Evolutionary conservation across 2,113 vertebrate species (phyloP).

Genomic region (Eublepharis macularius): DNA sequence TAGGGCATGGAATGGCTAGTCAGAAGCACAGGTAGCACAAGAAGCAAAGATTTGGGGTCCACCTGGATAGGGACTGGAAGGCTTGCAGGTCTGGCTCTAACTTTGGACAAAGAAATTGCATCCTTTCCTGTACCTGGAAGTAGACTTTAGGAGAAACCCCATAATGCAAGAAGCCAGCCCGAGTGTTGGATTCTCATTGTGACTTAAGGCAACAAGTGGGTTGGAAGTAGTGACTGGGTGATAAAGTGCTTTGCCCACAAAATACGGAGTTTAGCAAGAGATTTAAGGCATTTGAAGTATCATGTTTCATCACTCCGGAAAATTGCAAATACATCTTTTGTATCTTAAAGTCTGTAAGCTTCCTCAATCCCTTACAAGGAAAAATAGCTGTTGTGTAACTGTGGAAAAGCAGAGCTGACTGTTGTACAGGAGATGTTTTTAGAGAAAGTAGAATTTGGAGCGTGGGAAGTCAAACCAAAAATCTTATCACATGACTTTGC

Average conservation of each 20-base stretch:
- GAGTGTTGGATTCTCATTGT: not conserved
- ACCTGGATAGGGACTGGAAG: too few species aligned
- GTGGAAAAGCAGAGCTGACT: not conserved
- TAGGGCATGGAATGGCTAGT: too few species aligned
- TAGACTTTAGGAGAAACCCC: not conserved
- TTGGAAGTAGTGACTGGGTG: not conserved
- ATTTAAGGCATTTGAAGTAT: not conserved
- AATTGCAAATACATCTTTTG: fast-evolving
- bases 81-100: too few species aligned
- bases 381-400: not conserved
- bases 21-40: too few species aligned
- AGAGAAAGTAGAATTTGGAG: constrained; percentile 1
- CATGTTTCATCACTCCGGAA: not conserved
- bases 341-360: not conserved
- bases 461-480: not conserved
- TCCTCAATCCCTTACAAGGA: not conserved
- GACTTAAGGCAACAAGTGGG: not conserved
- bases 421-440: fast-evolving
- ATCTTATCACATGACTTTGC: not conserved
- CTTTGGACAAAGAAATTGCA: too few species aligned
- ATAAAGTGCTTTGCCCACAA: fast-evolving
- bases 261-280: not conserved
- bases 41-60: too few species aligned
- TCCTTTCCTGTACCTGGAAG: not conserved
- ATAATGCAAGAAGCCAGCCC: not conserved